Evolutionary conservation across 2,113 vertebrate species (phyloP).

Genomic region (Siphamia tubifer): DNA sequence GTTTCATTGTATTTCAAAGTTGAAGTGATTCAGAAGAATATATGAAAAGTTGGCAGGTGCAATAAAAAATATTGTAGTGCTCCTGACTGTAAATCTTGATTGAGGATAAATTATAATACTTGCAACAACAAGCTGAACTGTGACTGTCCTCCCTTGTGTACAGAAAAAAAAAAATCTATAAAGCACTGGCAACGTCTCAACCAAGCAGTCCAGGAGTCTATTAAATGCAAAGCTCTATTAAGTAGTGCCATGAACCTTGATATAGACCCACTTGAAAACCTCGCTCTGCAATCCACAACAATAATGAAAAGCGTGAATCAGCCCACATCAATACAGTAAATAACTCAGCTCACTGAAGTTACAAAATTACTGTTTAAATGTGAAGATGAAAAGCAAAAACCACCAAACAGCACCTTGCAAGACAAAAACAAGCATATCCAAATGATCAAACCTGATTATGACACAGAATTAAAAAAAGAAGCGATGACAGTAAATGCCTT

Average conservation of each 20-base stretch:
- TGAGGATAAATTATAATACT: conserved; percentile 5
- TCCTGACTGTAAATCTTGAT: not conserved
- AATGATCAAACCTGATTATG: not conserved
- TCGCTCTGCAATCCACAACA: conserved; percentile 22
- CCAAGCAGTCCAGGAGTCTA: conserved; percentile 35
- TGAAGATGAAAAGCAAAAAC: not conserved
- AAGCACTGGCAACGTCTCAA: conserved; percentile 46
- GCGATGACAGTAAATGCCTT: not conserved
- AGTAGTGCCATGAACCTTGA: conserved; percentile 55
- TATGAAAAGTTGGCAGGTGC: not conserved
- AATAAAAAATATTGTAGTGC: not conserved
- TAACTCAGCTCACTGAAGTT: conserved; percentile 11
- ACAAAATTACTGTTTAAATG: conserved; percentile 6
- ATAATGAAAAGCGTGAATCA: conserved; percentile 50
- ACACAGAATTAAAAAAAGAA: not conserved
- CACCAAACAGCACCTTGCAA: not conserved
- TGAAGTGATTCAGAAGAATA: not conserved
- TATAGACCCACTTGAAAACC: conserved; percentile 45
- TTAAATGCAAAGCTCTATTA: conserved; percentile 65
- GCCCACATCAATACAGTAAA: conserved; percentile 34
- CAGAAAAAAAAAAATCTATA: conserved; percentile 44
- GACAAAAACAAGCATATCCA: not conserved
- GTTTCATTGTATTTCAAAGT: not conserved
- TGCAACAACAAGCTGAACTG: conserved; percentile 25
- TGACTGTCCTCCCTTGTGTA: conserved; percentile 18